Evolutionary conservation across 2,113 vertebrate species (phyloP), one percentile per base, ranked within the genome.

Genomic region (Nipponia nippon): DNA sequence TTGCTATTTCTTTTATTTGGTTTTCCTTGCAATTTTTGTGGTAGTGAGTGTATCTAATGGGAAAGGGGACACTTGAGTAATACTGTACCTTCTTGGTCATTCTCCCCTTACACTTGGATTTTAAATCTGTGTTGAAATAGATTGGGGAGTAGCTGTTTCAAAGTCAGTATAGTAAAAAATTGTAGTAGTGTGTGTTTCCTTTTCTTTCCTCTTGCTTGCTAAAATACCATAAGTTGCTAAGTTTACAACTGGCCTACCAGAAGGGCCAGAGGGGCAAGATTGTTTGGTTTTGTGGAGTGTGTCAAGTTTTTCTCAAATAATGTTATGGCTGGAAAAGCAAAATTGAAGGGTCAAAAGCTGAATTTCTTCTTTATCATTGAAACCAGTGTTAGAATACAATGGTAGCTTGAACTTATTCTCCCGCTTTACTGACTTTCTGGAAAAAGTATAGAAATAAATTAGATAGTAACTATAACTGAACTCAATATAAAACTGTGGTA

Each of bases 401-500:
- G 75, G 27, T 97, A 91, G 91, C 59, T 96, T 96, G 83, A 97
- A 94, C 56, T 25, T 97, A 84, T 10, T 91, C 78, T 96, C 79
- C 84, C 75, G 77, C 76, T 97, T 95, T 72, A 94, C 53, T 84
- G 38, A 89, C 89, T 97, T 97, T 94, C 90, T 94, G 89, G 89
- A 85, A 95, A 91, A 83, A 79, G 49, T 94, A 59, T 90, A 96
- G 93, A 90, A 95, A 77, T 94, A 96, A 96, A 94, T 93, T 95
- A 97, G 95, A 80, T 97, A 97, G 97, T 97, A 96, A 62, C 49
- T 96, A 80, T 96, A 98, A 85, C 84, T 95, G 56, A 97, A 91
- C 72, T 98, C 96, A 95, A 1, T 97, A 87, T 97, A 90, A 95
- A 97, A 97, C 90, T 96, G 93, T 97, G 97, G 85, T 97, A 95